A percentile compares a stretch with the other conserved stretches of the same genome.
phyloP scores from a whole-genome alignment of 2,888 invertebrate species.

The Saturnia pavonia region DNA sequence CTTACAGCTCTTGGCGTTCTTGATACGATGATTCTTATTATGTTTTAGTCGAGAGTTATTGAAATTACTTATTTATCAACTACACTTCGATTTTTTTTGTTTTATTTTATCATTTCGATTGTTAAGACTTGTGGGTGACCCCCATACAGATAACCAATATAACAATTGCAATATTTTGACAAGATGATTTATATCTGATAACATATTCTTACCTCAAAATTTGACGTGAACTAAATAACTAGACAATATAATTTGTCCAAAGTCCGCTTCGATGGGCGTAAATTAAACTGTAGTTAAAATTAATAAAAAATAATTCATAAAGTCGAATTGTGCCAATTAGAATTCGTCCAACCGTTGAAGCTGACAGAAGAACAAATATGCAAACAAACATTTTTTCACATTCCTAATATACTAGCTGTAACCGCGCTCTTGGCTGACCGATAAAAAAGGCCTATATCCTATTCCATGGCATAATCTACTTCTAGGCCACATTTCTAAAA shows the following conservation, averaged over 20 bases:
- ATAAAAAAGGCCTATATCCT: too few species aligned
- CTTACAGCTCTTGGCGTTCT: conserved; percentile 21
- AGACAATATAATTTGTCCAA: background rate
- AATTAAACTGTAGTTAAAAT: too few species aligned
- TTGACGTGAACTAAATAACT: background rate
- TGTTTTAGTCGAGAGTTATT: background rate
- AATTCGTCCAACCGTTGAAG: background rate
- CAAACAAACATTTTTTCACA: too few species aligned
- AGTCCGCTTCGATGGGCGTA: too few species aligned
- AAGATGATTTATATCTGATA: background rate
- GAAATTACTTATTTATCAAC: background rate
- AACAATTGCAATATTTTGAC: background rate
- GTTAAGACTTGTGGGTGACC: background rate
- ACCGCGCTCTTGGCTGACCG: too few species aligned
- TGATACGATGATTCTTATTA: background rate
- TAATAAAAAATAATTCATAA: too few species aligned
- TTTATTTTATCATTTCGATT: background rate
- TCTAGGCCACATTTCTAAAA: too few species aligned
- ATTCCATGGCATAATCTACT: too few species aligned
- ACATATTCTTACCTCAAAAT: background rate
- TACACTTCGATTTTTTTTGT: background rate
- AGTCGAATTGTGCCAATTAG: background rate
- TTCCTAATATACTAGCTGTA: too few species aligned
- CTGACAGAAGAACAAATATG: too few species aligned
- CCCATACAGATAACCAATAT: background rate